These are phyloP conservation scores for Strongylocentrotus purpuratus DNA, from an alignment of 35 echinoderm and acorn worm genomes.

Conservation along the genomic window DNA sequence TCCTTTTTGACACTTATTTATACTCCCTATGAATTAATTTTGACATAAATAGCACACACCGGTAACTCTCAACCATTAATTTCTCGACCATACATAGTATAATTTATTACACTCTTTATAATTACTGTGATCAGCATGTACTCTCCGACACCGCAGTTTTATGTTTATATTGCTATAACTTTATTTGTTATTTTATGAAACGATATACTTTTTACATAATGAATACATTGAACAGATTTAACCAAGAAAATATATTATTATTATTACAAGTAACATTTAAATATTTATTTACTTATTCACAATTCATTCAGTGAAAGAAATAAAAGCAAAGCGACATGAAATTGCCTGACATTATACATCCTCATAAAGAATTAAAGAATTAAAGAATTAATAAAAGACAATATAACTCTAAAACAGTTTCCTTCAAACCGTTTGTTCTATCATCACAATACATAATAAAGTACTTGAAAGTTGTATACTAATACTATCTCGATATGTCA, in stretches of 20 bases:
- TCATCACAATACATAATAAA: background rate
- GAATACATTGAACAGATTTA: background rate
- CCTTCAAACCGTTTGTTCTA: background rate
- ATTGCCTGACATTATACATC: background rate
- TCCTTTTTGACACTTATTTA: no score
- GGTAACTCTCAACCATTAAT: background rate
- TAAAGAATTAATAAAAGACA: background rate
- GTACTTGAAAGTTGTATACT: no score
- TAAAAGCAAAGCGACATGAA: background rate
- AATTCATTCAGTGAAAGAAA: background rate
- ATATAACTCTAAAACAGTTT: background rate
- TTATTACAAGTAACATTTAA: background rate
- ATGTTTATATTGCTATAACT: background rate
- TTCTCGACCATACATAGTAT: background rate
- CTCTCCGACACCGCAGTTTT: background rate
- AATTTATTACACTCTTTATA: background rate
- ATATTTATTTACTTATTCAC: background rate
- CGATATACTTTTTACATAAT: background rate
- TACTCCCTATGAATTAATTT: background rate
- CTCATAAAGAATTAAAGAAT: background rate
- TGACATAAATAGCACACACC: background rate
- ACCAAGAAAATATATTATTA: background rate
- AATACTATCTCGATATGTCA: background rate
- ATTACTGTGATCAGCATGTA: background rate
- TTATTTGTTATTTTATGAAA: background rate